phyloP scores from a whole-genome alignment of 2,888 invertebrate species.

The Dione vanillae region DNA sequence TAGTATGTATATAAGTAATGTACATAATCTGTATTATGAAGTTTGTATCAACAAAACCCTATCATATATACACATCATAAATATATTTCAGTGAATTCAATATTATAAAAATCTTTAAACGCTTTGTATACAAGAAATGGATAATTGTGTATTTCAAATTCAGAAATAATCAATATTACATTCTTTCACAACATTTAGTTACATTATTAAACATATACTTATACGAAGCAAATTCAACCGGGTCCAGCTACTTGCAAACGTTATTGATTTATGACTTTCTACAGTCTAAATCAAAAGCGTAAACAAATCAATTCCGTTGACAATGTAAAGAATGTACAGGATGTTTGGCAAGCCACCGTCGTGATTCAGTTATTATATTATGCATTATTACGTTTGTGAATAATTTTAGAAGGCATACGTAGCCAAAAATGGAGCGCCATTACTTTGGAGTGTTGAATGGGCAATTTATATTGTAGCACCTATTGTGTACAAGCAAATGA shows the following conservation, averaged over 20 bases:
- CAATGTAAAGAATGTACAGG: slow-evolving; percentile 34
- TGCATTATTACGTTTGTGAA: slow-evolving; percentile 29
- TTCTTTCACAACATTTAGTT: not conserved
- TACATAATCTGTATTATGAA: too few relatives aligned
- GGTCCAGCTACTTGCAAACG: not conserved
- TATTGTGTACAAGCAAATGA: not conserved
- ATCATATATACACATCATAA: too few relatives aligned
- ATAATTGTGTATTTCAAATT: not conserved
- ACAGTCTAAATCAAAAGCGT: slow-evolving; percentile 22
- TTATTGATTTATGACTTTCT: slow-evolving; percentile 20
- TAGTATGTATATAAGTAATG: too few relatives aligned
- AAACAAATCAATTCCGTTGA: slow-evolving; percentile 36
- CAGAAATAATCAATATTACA: not conserved
- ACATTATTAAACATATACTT: not conserved
- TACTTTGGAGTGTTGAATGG: slow-evolving; percentile 6
- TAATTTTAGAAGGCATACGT: slow-evolving; percentile 31
- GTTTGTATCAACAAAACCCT: too few relatives aligned
- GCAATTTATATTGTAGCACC: slow-evolving; percentile 15
- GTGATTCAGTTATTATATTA: slow-evolving; percentile 35
- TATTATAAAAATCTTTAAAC: too few relatives aligned
- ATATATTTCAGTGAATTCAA: too few relatives aligned
- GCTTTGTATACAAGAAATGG: not conserved
- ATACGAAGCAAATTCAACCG: not conserved
- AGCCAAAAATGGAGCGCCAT: slow-evolving; percentile 31
- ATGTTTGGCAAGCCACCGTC: slow-evolving; percentile 34